phyloP scores from a whole-genome alignment of 1,140 invertebrate species.

The Dolichoris vasculosae region DNA sequence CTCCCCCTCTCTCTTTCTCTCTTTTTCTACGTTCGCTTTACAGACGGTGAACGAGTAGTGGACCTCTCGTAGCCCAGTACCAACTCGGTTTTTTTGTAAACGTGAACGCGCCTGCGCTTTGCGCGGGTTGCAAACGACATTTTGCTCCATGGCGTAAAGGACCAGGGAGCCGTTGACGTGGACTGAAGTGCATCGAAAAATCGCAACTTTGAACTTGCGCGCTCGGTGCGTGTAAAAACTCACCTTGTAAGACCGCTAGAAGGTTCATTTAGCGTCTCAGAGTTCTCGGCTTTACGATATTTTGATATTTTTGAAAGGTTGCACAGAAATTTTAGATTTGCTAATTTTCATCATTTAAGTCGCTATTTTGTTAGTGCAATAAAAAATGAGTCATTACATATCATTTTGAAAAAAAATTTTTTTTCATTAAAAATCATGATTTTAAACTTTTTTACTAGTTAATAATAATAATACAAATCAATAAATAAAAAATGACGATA shows the following conservation, averaged over 20 bases:
- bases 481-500: too few relatives aligned
- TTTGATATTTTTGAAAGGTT: too few relatives aligned
- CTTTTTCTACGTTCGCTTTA: neutral
- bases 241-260: neutral
- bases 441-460: too few relatives aligned
- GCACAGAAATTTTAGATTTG: too few relatives aligned
- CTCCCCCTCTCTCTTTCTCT: neutral
- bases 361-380: too few relatives aligned
- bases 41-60: neutral
- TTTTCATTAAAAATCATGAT: too few relatives aligned
- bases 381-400: too few relatives aligned
- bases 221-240: neutral
- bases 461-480: too few relatives aligned
- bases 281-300: too few relatives aligned
- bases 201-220: neutral
- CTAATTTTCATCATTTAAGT: too few relatives aligned
- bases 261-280: neutral
- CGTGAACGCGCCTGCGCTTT: neutral
- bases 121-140: conserved; percentile 14
- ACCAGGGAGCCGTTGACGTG: neutral
- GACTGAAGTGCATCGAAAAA: too few relatives aligned
- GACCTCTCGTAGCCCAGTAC: neutral
- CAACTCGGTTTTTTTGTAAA: neutral
- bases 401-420: too few relatives aligned
- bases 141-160: conserved; percentile 15